phyloP scores from a whole-genome alignment of 2,113 vertebrate species.

The Ia io region DNA sequence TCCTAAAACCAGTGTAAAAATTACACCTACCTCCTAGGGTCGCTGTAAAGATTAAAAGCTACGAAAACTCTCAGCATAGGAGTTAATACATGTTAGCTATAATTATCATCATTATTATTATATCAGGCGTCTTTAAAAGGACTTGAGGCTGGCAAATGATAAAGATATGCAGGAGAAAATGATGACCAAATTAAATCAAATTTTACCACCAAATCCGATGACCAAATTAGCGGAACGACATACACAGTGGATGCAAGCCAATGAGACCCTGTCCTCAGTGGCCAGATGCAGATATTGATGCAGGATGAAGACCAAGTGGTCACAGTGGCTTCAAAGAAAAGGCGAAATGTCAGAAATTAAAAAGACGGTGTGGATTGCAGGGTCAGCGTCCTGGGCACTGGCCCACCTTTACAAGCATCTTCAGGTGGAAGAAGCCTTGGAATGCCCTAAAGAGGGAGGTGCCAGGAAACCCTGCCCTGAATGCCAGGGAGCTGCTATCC shows the following conservation, averaged over 20 bases:
- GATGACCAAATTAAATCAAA: not conserved
- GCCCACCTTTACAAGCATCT: not conserved
- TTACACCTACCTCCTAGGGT: not conserved
- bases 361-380: rapidly evolving
- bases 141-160: not conserved
- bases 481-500: rapidly evolving
- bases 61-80: not conserved
- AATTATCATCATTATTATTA: not conserved
- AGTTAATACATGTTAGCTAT: not conserved
- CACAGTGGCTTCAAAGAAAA: not conserved
- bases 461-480: rapidly evolving
- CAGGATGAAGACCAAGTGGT: not conserved
- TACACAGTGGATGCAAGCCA: rapidly evolving
- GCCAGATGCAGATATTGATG: not conserved
- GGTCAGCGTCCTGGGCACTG: not conserved
- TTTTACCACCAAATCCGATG: not conserved
- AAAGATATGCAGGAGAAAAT: not conserved
- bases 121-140: not conserved
- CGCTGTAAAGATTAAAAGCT: not conserved
- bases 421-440: not conserved
- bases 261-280: rapidly evolving
- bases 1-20: not conserved
- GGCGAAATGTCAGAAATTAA: not conserved
- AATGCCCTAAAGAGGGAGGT: too few species aligned
- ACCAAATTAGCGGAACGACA: not conserved